phyloP scores from a whole-genome alignment of 2,797 vertebrate genomes.

The Atherinosoma microstoma region DNA sequence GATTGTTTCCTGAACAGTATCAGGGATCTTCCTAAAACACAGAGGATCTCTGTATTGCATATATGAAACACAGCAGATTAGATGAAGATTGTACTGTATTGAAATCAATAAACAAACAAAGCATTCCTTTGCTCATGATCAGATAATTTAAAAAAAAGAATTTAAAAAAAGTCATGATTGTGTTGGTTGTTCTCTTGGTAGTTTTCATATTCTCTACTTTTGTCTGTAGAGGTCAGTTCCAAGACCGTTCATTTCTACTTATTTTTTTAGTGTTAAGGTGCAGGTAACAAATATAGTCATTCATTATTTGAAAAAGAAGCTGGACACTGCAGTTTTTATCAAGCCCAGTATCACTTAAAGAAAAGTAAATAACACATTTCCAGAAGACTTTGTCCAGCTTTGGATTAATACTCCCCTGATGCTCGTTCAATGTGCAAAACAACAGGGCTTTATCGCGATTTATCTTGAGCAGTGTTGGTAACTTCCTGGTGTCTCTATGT shows the following conservation, averaged over 20 bases:
- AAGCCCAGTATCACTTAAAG: background rate
- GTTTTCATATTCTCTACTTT: background rate
- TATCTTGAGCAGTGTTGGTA: background rate
- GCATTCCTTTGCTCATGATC: background rate
- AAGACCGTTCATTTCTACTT: background rate
- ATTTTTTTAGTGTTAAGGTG: background rate
- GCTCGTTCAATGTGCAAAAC: background rate
- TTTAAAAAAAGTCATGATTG: background rate
- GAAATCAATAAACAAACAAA: background rate
- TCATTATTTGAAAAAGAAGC: background rate
- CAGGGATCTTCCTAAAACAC: slow-evolving; percentile 39
- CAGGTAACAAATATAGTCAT: background rate
- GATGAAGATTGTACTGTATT: slow-evolving; percentile 10
- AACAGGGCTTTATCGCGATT: background rate
- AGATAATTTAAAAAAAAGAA: background rate
- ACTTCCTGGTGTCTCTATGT: background rate
- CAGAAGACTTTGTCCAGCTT: background rate
- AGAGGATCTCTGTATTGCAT: slow-evolving; percentile 17
- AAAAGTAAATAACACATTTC: background rate
- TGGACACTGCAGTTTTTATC: too few species aligned
- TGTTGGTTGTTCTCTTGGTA: background rate
- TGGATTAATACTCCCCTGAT: background rate
- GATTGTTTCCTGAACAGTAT: slow-evolving; percentile 43
- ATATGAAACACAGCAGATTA: background rate
- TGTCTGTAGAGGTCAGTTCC: background rate